These are phyloP conservation scores for Drosophila azteca DNA, from an alignment of 1,140 invertebrate species.

Conservation along the genomic window DNA sequence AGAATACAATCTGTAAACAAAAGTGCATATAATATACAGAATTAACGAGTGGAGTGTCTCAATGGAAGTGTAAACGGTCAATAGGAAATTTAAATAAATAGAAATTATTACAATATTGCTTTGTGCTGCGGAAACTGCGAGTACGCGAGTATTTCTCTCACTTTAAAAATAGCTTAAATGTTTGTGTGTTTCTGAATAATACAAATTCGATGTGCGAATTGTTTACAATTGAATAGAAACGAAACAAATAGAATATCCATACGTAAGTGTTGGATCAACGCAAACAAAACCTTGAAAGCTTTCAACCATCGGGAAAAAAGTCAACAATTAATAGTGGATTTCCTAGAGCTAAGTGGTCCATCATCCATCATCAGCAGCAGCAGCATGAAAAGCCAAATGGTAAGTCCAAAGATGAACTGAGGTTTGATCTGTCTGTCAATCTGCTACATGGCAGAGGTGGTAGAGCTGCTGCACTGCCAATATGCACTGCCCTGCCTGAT, in stretches of 20 bases:
- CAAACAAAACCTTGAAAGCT: slow-evolving; percentile 29
- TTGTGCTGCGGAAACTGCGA: slow-evolving; percentile 8
- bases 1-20: slow-evolving; percentile 9
- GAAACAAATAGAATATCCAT: slow-evolving; percentile 14
- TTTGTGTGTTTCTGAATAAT: slow-evolving; percentile 32
- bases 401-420: too few species aligned
- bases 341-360: too few species aligned
- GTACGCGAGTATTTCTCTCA: background rate
- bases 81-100: slow-evolving; percentile 48
- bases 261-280: slow-evolving; percentile 21
- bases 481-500: slow-evolving; percentile 6
- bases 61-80: slow-evolving; percentile 28
- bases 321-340: too few species aligned
- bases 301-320: background rate
- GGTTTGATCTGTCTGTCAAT: too few species aligned
- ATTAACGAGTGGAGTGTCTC: slow-evolving; percentile 21
- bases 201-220: slow-evolving; percentile 30
- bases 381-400: too few species aligned
- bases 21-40: slow-evolving; percentile 15
- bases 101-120: slow-evolving; percentile 2
- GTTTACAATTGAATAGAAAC: slow-evolving; percentile 17
- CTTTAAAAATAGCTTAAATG: background rate
- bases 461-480: too few species aligned
- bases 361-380: too few species aligned
- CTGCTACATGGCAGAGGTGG: too few species aligned